Base-by-base conservation (phyloP, 2,113 vertebrate species). In the Oostethus manadensis region DNA sequence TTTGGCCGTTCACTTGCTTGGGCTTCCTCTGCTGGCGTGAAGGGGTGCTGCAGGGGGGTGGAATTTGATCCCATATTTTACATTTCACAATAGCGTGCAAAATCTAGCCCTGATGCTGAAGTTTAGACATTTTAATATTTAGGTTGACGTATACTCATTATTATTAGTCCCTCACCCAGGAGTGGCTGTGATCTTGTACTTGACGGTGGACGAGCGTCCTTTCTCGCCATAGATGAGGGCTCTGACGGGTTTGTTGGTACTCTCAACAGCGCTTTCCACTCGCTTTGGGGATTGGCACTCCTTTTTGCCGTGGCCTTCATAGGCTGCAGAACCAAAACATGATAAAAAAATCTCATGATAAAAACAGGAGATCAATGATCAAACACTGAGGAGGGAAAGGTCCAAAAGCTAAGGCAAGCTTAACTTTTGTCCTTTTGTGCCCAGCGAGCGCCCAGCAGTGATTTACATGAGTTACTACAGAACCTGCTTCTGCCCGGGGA, bases 151-250 rank as follows among this genome's bases (percentile, higher is more conserved):
- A n/a, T n/a, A n/a, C n/a, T n/a, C n/a, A n/a, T n/a, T n/a, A n/a
- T n/a, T n/a, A n/a, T n/a, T n/a, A n/a, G n/a, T n/a, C n/a, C n/a
- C 49, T 8, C 40, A 62, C 90, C 87, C 86, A 1, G 90, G 88
- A 18, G 90, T 91, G 1, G 76, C 74, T 3, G 90, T 91, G 48
- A 91, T 88, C 75, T 87, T 90, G 74, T 90, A 91, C 77, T 91
- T 91, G 59, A 91, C 79, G 0, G 85, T 73, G 13, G 89, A 90
- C 0, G 89, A 90, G 51, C 64, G 51, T 26, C 84, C 81, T 22
- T 55, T 78, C 40, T 80, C 82, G 6, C 82, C 84, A 4, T 50
- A 70, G 59, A 91, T 87, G 8, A 83, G 45, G 1, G 72, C 86
- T 44, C 67, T 42, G 21, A 80, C 62, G 2, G 84, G 73, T 68